These are phyloP conservation scores for Etheostoma cragini DNA, from an alignment of 2,113 vertebrate species.

Conservation along the genomic window DNA sequence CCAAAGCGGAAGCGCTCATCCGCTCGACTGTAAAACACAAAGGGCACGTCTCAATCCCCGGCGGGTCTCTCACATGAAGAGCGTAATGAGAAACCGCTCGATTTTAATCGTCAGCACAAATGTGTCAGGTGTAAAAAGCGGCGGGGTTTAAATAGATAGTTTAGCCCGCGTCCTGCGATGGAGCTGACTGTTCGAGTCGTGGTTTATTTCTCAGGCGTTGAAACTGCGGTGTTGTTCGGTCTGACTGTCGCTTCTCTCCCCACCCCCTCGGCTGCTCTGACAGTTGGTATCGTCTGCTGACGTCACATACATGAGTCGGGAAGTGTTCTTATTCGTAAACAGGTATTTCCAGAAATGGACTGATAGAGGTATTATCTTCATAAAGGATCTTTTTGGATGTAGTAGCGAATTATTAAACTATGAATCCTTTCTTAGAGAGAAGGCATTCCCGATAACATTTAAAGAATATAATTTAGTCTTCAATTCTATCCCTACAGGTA, in stretches of 20 bases:
- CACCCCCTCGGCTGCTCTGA: background rate
- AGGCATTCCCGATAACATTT: too few relatives aligned
- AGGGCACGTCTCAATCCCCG: background rate
- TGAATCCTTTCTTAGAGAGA: too few relatives aligned
- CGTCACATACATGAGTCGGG: constrained; percentile 4
- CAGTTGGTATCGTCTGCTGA: constrained; percentile 68
- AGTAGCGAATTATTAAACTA: too few relatives aligned
- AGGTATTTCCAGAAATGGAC: too few relatives aligned
- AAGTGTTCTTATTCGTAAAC: background rate
- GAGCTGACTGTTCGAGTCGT: accelerated
- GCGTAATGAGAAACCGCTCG: background rate
- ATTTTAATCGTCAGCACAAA: background rate
- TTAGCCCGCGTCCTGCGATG: accelerated
- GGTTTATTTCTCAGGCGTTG: background rate
- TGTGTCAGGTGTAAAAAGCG: accelerated
- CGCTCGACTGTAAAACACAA: constrained; percentile 11
- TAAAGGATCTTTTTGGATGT: too few relatives aligned
- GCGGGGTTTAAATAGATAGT: accelerated
- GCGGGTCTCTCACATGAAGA: background rate
- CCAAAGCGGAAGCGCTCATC: constrained; percentile 68
- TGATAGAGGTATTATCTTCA: too few relatives aligned
- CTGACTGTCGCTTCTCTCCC: background rate
- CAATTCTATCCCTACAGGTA: too few relatives aligned
- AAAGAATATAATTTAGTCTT: too few relatives aligned
- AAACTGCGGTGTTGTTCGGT: background rate